These are phyloP conservation scores for Cosmia trapezina DNA, from an alignment of 2,888 invertebrate species.

Conservation along the genomic window DNA sequence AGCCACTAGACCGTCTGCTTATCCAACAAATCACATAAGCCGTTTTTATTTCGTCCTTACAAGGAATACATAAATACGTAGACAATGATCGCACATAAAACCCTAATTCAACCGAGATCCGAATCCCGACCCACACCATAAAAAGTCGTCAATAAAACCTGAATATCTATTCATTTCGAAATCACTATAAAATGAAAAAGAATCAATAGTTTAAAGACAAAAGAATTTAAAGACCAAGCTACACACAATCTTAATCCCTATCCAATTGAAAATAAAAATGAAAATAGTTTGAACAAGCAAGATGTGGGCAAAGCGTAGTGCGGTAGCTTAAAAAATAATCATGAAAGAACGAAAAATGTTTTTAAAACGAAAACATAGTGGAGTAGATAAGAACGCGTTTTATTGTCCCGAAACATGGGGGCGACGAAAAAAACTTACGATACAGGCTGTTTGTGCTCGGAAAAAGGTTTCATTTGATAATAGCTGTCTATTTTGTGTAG, in stretches of 20 bases:
- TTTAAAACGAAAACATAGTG: constrained; percentile 85
- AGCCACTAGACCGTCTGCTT: constrained; percentile 24
- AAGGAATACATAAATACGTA: constrained; percentile 61
- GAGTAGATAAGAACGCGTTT: constrained; percentile 82
- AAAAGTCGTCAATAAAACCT: constrained; percentile 63
- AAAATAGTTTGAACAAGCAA: constrained; percentile 45
- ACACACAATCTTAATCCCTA: constrained; percentile 25
- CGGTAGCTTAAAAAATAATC: constrained; percentile 77
- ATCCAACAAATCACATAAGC: constrained; percentile 52
- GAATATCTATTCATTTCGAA: constrained; percentile 64
- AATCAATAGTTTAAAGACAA: constrained; percentile 64
- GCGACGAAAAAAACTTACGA: constrained; percentile 75
- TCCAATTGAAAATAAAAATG: constrained; percentile 26
- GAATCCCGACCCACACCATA: constrained; percentile 62
- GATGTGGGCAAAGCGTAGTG: constrained; percentile 76
- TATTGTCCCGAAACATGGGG: constrained; percentile 82
- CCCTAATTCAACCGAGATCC: constrained; percentile 60
- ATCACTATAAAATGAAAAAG: constrained; percentile 66
- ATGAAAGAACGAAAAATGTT: constrained; percentile 77
- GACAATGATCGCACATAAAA: constrained; percentile 66
- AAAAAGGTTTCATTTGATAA: constrained; percentile 40
- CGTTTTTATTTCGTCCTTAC: constrained; percentile 60
- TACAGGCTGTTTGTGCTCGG: constrained; percentile 63
- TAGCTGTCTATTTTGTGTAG: constrained; percentile 29
- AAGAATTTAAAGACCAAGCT: constrained; percentile 51